These are phyloP conservation scores for Echeneis naucrates DNA, from an alignment of 2,797 vertebrate genomes.

Conservation along the genomic window DNA sequence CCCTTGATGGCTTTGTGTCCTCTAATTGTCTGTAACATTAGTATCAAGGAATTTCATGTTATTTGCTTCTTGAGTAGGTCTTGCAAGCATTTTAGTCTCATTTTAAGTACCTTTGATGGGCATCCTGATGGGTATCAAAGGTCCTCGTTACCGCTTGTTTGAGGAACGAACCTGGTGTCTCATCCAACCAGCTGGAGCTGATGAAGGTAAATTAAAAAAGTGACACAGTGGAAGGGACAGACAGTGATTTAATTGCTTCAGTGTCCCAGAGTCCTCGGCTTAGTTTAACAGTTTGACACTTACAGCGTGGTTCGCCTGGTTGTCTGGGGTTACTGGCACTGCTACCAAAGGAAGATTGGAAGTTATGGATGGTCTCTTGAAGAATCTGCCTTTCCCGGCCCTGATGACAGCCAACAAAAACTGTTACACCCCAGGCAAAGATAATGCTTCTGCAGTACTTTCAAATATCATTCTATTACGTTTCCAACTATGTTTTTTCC, in stretches of 20 bases:
- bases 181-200: slow-evolving; percentile 85
- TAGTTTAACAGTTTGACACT: slow-evolving; percentile 58
- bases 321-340: slow-evolving; percentile 95
- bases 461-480: neutral
- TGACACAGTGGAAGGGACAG: neutral
- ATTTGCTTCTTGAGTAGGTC: slow-evolving; percentile 11
- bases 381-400: slow-evolving; percentile 96
- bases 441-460: neutral
- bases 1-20: slow-evolving; percentile 14
- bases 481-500: neutral
- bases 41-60: slow-evolving; percentile 33
- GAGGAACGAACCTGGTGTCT: slow-evolving; percentile 86
- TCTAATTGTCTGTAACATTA: slow-evolving; percentile 36
- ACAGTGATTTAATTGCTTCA: neutral
- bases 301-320: slow-evolving; percentile 88
- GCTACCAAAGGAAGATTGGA: slow-evolving; percentile 98
- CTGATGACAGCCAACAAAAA: slow-evolving; percentile 74
- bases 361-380: slow-evolving; percentile 98
- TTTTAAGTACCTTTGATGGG: slow-evolving; percentile 45
- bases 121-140: neutral
- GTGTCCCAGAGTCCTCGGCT: neutral
- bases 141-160: slow-evolving; percentile 83
- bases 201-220: slow-evolving; percentile 1
- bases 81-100: slow-evolving; percentile 22
- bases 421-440: slow-evolving; percentile 16